phyloP scores from a whole-genome alignment of 2,797 vertebrate species.

The Psittacula echo region DNA sequence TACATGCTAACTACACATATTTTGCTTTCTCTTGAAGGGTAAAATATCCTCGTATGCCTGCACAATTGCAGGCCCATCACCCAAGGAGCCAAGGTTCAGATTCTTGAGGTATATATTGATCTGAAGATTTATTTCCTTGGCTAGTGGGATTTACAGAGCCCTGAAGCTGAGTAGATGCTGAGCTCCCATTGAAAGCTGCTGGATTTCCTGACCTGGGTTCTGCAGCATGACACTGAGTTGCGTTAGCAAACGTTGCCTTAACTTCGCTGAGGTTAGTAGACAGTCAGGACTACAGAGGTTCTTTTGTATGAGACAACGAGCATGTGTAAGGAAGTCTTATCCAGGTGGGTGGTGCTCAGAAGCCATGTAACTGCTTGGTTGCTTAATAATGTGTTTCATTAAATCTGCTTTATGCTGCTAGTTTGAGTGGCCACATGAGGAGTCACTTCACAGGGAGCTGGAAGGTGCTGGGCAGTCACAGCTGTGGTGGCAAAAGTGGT shows the following conservation, averaged over 20 bases:
- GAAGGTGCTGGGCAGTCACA: background rate
- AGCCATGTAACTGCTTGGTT: background rate
- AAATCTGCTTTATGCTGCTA: background rate
- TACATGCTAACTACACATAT: background rate
- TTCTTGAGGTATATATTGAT: background rate
- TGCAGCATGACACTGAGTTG: background rate
- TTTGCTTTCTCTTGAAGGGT: background rate
- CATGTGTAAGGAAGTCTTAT: background rate
- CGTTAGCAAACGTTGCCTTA: background rate
- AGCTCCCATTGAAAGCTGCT: background rate
- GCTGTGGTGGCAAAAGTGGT: fast-evolving
- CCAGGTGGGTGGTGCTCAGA: constrained; percentile 1
- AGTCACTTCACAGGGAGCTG: background rate
- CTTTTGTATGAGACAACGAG: background rate
- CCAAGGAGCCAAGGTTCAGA: background rate
- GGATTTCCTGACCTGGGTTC: background rate
- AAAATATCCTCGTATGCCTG: fast-evolving
- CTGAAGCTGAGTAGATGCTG: fast-evolving
- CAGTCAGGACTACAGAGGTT: background rate
- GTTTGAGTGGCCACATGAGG: background rate
- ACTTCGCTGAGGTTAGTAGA: background rate
- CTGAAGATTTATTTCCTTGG: background rate
- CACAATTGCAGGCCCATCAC: background rate
- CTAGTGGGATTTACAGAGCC: background rate
- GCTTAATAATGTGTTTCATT: background rate